phyloP scores from a whole-genome alignment of 2,797 vertebrate genomes.

The Eremophila alpestris region DNA sequence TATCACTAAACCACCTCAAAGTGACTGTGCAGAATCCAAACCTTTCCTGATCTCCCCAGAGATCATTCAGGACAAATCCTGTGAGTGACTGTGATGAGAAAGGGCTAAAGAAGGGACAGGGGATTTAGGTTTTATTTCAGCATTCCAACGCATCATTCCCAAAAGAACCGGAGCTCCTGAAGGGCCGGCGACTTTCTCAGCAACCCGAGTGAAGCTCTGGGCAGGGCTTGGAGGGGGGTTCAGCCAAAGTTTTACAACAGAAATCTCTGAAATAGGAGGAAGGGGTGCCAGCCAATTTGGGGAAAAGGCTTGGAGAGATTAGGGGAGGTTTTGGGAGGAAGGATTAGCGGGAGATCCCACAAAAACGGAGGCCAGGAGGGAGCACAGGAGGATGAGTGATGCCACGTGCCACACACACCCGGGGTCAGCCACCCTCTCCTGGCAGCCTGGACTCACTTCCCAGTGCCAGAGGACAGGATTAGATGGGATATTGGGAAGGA shows the following conservation, averaged over 20 bases:
- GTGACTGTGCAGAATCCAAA: background rate
- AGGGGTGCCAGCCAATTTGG: background rate
- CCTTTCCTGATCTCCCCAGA: background rate
- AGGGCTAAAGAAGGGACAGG: background rate
- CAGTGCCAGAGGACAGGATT: background rate
- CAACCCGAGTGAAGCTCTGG: background rate
- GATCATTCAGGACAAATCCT: background rate
- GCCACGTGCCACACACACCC: background rate
- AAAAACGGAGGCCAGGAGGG: background rate
- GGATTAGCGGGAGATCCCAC: background rate
- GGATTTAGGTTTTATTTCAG: background rate
- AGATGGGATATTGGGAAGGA: background rate
- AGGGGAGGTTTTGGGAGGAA: background rate
- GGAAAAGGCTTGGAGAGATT: background rate
- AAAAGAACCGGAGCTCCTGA: fast-evolving
- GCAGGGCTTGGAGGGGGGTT: background rate
- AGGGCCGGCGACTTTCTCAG: background rate
- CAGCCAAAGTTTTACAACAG: background rate
- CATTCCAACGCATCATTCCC: background rate
- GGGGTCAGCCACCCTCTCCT: background rate
- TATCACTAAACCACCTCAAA: background rate
- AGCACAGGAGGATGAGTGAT: background rate
- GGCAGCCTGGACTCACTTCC: background rate
- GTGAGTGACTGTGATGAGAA: background rate
- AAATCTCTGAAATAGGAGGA: constrained; percentile 2